Conservation (phyloP, 2,113 vertebrate species). For the Tyto alba region DNA sequence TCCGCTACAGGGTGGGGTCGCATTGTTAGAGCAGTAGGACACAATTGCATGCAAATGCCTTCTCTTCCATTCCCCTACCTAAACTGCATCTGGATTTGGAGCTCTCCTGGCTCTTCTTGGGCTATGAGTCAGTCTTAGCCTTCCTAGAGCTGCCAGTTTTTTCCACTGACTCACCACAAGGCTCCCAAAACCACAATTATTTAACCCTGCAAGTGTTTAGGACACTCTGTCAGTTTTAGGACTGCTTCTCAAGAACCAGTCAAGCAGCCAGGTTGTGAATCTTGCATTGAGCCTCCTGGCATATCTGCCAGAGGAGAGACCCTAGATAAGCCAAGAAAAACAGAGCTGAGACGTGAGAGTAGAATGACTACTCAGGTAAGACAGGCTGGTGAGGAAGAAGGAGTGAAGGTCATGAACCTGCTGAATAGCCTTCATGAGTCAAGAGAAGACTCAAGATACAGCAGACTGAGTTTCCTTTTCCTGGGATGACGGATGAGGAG, state of each 20-base stretch:
- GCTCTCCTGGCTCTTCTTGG: neutral
- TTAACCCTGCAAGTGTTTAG: conserved; percentile 7
- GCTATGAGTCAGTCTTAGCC: conserved; percentile 29
- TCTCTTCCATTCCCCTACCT: neutral
- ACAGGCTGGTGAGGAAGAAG: neutral
- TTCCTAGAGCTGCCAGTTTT: conserved; percentile 7
- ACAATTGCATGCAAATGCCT: neutral
- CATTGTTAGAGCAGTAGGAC: neutral
- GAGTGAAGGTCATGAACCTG: neutral
- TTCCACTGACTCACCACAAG: conserved; percentile 44
- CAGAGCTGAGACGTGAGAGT: neutral
- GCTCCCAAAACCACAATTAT: neutral
- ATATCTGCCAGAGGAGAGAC: neutral
- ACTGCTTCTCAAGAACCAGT: neutral
- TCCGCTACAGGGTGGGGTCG: neutral
- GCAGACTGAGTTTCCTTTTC: neutral
- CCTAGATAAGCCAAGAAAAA: neutral
- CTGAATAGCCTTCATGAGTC: neutral
- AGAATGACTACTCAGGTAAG: neutral
- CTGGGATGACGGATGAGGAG: neutral
- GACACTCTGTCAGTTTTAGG: neutral
- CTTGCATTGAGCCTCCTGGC: neutral
- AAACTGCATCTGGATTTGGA: conserved; percentile 45
- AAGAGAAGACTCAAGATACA: neutral
- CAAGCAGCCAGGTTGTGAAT: neutral